Conservation (phyloP, 2,797 vertebrate species). For the Lateolabrax maculatus region DNA sequence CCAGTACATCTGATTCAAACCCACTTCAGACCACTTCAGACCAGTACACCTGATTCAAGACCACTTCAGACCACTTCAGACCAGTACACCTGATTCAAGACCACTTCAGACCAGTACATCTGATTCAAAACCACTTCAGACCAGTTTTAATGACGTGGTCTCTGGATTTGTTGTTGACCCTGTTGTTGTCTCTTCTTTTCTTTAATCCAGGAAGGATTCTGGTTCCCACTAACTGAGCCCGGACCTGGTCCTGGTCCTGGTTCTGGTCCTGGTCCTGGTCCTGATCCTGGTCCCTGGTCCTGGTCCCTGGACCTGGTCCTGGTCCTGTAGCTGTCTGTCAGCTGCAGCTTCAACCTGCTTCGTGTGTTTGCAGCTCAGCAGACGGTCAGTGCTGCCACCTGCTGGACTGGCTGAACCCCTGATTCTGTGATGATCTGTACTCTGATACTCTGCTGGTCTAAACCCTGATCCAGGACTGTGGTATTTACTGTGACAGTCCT, state of each 20-base stretch:
- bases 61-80: background rate
- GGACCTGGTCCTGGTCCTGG: background rate
- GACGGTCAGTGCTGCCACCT: constrained; percentile 28
- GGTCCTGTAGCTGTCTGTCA: background rate
- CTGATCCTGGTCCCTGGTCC: background rate
- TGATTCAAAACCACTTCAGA: background rate
- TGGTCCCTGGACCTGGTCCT: background rate
- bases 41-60: background rate
- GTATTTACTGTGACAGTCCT: background rate
- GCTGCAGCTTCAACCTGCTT: constrained; percentile 28
- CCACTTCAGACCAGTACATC: background rate
- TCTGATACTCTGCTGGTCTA: background rate
- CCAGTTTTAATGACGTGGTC: background rate
- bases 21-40: background rate
- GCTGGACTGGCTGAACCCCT: constrained; percentile 12
- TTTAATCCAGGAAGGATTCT: constrained; percentile 59
- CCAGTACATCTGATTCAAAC: background rate
- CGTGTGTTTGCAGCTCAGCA: too few species aligned
- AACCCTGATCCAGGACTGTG: constrained; percentile 9
- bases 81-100: too few species aligned
- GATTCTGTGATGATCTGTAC: background rate
- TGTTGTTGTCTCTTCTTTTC: background rate
- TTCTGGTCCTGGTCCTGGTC: background rate
- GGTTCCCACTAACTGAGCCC: constrained; percentile 51
- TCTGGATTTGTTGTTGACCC: background rate